phyloP scores from a whole-genome alignment of 2,888 invertebrate species.

The Ormyrus nitidulus region DNA sequence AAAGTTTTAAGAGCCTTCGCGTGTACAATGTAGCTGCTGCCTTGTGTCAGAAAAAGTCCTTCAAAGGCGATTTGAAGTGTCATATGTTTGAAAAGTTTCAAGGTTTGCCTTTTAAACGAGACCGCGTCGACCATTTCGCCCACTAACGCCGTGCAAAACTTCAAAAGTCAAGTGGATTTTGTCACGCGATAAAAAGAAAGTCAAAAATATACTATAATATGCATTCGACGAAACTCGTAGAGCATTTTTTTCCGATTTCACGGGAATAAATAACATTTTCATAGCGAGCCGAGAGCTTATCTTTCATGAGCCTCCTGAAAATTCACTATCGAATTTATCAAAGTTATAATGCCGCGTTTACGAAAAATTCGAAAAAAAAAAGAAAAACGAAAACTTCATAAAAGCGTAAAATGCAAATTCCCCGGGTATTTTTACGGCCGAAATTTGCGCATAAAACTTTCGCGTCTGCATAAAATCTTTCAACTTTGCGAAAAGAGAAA shows the following conservation, averaged over 20 bases:
- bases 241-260: too few species aligned
- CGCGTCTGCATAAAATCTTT: background rate
- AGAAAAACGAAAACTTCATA: background rate
- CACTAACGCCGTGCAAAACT: too few species aligned
- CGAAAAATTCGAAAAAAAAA: too few species aligned
- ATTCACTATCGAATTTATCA: too few species aligned
- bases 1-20: conserved; percentile 13
- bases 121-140: background rate
- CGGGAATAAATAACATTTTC: too few species aligned
- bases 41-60: conserved; percentile 16
- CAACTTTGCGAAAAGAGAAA: background rate
- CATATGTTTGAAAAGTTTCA: conserved; percentile 38
- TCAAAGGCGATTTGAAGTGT: conserved; percentile 36
- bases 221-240: too few species aligned
- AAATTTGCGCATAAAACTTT: conserved; percentile 32
- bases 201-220: too few species aligned
- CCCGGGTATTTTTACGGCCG: background rate
- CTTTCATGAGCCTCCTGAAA: too few species aligned
- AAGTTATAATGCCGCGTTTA: too few species aligned
- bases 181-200: too few species aligned
- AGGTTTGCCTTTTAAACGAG: conserved; percentile 30
- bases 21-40: background rate
- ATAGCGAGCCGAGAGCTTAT: too few species aligned
- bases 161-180: too few species aligned
- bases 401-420: conserved; percentile 11